phyloP scores from a whole-genome alignment of 2,797 vertebrate genomes.

The Spheniscus humboldti region DNA sequence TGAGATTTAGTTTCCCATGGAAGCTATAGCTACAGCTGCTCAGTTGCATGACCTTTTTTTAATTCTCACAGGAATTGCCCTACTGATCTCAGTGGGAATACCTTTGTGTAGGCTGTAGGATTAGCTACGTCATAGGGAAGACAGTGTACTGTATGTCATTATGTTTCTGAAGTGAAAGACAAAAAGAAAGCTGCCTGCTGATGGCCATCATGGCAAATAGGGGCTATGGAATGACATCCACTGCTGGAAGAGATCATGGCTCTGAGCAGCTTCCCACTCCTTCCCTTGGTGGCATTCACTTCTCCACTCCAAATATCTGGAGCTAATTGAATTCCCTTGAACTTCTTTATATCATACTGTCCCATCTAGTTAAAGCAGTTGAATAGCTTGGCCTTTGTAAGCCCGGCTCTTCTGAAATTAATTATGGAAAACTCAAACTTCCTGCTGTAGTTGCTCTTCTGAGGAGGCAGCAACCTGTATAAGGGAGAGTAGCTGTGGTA shows the following conservation, averaged over 20 bases:
- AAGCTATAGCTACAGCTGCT: background rate
- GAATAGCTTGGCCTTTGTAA: background rate
- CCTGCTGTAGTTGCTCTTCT: background rate
- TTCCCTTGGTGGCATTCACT: background rate
- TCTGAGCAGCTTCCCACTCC: background rate
- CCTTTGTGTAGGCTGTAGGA: background rate
- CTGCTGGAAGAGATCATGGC: background rate
- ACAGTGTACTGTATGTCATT: background rate
- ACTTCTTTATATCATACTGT: background rate
- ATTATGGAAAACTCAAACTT: background rate
- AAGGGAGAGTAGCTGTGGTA: background rate
- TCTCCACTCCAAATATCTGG: background rate
- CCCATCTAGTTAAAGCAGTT: background rate
- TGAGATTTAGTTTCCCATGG: background rate
- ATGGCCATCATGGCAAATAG: rapidly evolving
- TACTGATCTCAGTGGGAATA: background rate
- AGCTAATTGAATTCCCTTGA: background rate
- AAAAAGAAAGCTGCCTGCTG: background rate
- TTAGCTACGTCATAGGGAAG: background rate
- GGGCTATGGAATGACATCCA: background rate
- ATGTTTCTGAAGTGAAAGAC: background rate
- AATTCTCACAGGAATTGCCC: background rate
- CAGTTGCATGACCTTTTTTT: background rate
- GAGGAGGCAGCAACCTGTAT: background rate
- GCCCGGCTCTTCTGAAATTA: background rate